These are phyloP conservation scores for Gymnodraco acuticeps DNA, from an alignment of 2,797 vertebrate genomes.

Conservation along the genomic window DNA sequence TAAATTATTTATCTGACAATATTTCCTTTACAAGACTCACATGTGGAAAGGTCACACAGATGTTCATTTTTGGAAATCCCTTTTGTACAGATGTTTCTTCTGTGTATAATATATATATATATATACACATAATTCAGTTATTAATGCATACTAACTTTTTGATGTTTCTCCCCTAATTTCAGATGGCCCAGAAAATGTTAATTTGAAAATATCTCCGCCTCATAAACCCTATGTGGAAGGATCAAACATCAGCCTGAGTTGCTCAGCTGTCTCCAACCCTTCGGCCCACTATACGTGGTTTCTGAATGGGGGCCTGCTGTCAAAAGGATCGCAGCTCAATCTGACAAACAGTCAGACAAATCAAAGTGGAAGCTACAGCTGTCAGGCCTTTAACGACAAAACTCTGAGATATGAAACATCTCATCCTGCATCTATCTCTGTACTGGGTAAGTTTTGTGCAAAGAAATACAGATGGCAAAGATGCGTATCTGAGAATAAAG, in stretches of 20 bases:
- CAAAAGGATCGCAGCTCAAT: slow-evolving; percentile 38
- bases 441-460: slow-evolving; percentile 51
- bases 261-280: slow-evolving; percentile 68
- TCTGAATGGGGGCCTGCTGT: slow-evolving; percentile 33
- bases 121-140: no score
- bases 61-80: no score
- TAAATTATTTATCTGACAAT: no score
- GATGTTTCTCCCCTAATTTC: no score
- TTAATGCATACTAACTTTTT: no score
- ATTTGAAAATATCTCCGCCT: neutral
- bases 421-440: neutral
- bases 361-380: slow-evolving; percentile 74
- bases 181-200: slow-evolving; percentile 65
- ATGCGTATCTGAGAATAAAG: no score
- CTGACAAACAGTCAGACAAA: slow-evolving; percentile 41
- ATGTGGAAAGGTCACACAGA: no score
- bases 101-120: no score
- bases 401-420: slow-evolving; percentile 59
- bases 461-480: no score
- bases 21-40: no score
- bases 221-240: slow-evolving; percentile 23
- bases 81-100: no score
- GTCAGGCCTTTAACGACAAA: slow-evolving; percentile 62
- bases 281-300: slow-evolving; percentile 49
- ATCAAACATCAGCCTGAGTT: slow-evolving; percentile 48